These are phyloP conservation scores for Balanococcus diminutus DNA, from an alignment of 2,888 invertebrate genomes.

Conservation along the genomic window DNA sequence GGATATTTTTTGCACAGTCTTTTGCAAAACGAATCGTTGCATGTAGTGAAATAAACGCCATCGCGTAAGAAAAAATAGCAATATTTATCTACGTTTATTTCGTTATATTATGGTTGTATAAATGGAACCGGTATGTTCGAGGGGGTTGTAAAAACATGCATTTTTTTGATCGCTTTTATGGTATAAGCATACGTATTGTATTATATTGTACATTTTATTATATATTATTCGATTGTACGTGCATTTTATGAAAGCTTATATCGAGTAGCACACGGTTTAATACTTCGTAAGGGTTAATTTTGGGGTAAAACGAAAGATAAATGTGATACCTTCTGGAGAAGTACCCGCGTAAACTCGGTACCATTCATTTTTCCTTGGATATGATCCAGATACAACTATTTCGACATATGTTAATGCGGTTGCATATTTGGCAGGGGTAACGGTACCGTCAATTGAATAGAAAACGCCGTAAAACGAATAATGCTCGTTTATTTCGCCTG, in stretches of 20 bases:
- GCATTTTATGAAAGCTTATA: not conserved
- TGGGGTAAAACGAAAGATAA: not conserved
- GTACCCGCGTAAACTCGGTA: not conserved
- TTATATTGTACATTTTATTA: not conserved
- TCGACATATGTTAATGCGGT: not conserved
- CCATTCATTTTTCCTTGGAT: not conserved
- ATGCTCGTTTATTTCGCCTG: too few species aligned
- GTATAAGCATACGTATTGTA: too few species aligned
- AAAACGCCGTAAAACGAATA: not conserved
- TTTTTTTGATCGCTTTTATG: not conserved
- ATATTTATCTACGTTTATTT: not conserved
- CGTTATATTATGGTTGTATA: not conserved
- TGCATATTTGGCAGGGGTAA: not conserved
- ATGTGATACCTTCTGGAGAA: not conserved
- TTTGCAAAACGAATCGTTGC: not conserved
- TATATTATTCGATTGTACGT: not conserved
- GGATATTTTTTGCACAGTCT: not conserved
- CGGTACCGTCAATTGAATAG: too few species aligned
- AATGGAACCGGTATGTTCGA: not conserved
- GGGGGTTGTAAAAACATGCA: not conserved
- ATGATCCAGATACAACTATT: not conserved
- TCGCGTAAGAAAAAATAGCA: not conserved
- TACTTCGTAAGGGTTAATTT: too few species aligned
- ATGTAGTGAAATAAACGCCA: not conserved
- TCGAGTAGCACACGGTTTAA: not conserved